Percentiles rank a stretch among this genome's conserved stretches.
Evolutionary conservation across 2,888 invertebrate genomes (phyloP).

Genomic region (Amaurobius ferox): DNA sequence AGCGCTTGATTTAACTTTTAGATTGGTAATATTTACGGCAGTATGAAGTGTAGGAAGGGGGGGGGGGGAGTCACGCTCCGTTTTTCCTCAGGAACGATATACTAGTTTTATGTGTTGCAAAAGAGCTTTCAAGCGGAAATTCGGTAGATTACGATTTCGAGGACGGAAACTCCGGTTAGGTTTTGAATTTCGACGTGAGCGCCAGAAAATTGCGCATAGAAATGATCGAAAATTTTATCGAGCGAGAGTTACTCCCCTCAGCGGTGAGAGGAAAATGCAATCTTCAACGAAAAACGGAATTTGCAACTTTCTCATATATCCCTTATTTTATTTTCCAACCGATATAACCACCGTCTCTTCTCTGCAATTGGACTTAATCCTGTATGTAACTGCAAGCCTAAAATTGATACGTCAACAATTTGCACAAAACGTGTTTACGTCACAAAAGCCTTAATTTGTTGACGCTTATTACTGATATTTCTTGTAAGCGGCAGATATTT

Average conservation of each 20-base stretch:
- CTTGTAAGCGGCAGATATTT: not conserved
- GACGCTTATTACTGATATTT: slow-evolving; percentile 42
- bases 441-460: slow-evolving; percentile 38
- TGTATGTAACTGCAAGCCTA: slow-evolving; percentile 49
- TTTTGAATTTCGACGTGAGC: slow-evolving; percentile 67
- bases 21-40: slow-evolving; percentile 45
- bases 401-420: slow-evolving; percentile 68
- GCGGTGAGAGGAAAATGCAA: slow-evolving; percentile 61
- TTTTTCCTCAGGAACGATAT: slow-evolving; percentile 42
- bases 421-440: slow-evolving; percentile 42
- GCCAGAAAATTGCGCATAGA: slow-evolving; percentile 70
- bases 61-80: not conserved
- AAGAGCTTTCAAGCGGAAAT: slow-evolving; percentile 67
- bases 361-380: slow-evolving; percentile 50
- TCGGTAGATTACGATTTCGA: slow-evolving; percentile 63
- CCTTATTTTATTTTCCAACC: slow-evolving; percentile 52
- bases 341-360: slow-evolving; percentile 27
- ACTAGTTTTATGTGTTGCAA: slow-evolving; percentile 67
- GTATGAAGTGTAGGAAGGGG: not conserved
- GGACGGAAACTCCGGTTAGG: slow-evolving; percentile 57
- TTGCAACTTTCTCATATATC: slow-evolving; percentile 49
- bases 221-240: slow-evolving; percentile 71
- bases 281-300: slow-evolving; percentile 61
- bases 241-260: slow-evolving; percentile 49
- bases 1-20: slow-evolving; percentile 68